Conservation (phyloP, 2,113 vertebrate species). For the Callocephalon fimbriatum region DNA sequence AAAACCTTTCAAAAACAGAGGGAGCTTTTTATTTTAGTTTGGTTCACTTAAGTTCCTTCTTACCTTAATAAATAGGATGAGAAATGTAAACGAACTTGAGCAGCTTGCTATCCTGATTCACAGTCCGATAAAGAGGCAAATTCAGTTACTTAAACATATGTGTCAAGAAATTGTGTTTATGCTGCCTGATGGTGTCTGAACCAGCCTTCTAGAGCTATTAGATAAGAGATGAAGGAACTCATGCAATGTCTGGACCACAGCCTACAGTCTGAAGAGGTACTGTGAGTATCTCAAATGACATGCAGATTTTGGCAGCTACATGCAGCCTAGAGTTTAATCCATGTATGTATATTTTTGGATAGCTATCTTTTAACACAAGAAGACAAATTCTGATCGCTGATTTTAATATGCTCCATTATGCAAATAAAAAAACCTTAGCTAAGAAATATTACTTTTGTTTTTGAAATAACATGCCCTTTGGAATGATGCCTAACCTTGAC, state of each 20-base stretch:
- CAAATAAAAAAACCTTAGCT: background rate
- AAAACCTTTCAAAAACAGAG: background rate
- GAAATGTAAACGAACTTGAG: background rate
- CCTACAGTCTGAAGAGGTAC: background rate
- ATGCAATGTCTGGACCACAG: background rate
- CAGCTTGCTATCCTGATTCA: background rate
- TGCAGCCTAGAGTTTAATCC: background rate
- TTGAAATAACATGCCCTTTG: background rate
- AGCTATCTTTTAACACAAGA: background rate
- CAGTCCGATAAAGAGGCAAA: background rate
- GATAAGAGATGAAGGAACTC: background rate
- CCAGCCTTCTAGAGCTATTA: background rate
- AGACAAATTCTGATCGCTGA: background rate
- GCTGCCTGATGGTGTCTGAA: background rate
- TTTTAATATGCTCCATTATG: background rate
- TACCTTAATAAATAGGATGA: background rate
- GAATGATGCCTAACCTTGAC: background rate
- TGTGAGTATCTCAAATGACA: background rate
- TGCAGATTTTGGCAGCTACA: background rate
- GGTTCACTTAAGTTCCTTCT: background rate
- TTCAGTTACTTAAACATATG: background rate
- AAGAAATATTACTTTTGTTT: background rate
- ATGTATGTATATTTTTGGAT: background rate
- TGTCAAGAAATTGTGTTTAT: background rate
- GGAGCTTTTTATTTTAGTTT: background rate